phyloP scores from a whole-genome alignment of 1,140 invertebrate genomes.

The Mactra quadrangularis region DNA sequence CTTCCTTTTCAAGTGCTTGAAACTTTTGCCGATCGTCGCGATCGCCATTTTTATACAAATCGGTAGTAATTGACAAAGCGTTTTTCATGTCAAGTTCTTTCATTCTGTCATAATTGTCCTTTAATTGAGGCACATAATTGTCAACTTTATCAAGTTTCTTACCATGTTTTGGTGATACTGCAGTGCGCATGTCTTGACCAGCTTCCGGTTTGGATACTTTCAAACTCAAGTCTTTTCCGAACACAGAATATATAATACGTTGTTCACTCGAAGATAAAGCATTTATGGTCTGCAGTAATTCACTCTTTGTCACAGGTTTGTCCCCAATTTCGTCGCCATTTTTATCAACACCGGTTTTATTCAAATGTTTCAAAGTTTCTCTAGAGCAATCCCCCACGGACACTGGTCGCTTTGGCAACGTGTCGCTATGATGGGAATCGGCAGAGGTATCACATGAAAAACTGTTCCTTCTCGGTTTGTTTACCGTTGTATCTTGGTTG shows the following conservation, averaged over 20 bases:
- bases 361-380: constrained; percentile 5
- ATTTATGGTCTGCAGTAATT: constrained; percentile 11
- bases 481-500: neutral
- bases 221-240: constrained; percentile 47
- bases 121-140: neutral
- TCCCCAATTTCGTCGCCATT: neutral
- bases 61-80: neutral
- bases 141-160: neutral
- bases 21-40: neutral
- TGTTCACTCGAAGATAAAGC: constrained; percentile 46
- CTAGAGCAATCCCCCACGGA: constrained; percentile 34
- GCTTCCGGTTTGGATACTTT: neutral
- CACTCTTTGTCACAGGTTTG: neutral
- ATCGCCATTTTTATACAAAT: constrained; percentile 1
- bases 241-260: constrained; percentile 57
- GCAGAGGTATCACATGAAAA: constrained; percentile 1
- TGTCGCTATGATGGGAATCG: neutral
- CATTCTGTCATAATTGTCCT: no score
- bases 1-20: neutral
- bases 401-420: constrained; percentile 24
- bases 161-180: neutral
- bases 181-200: neutral
- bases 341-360: neutral
- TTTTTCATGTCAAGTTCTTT: no score
- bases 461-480: constrained; percentile 40